Evolutionary conservation across 1,140 invertebrate species (phyloP), one percentile per base, ranked within the genome.

Genomic region (Drosophila littoralis): DNA sequence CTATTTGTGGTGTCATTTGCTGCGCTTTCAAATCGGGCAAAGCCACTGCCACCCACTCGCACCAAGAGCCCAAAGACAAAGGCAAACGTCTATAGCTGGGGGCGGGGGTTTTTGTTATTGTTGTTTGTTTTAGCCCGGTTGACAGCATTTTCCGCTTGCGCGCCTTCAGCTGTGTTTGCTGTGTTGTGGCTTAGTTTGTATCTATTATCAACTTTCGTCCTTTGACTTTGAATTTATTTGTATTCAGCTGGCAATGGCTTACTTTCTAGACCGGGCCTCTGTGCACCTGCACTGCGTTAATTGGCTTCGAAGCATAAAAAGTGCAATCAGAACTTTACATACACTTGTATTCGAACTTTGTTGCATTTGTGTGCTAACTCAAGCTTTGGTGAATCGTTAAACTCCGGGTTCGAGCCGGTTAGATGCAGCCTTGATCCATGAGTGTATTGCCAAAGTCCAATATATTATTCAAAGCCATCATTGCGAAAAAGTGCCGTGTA

Each of bases 221-320:
- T 82, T 48, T 82, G 80, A 83, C 80, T 82, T 82, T 82, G 79
- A 82, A 82, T 82, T 75, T 75, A 72, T 82, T 82, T 63, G 57
- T 70, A 75, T 70, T 74, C 61, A 65, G 59, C 78, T 54, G 79
- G 60, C 75, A 77, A 59, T 78, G 79, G 68, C 79, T 74, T 73
- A 63, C 33, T 36, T 50, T 54, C 52, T 28, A 28, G 22, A 28
- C 22, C 4, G 22, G 22, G 22, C 22, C 22, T 28, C 22, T 28
- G 4, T 28, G 22, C 40, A 33, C 22, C 3, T 46, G 10, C n/a
- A 15, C 28, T n/a, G 7, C 42, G n/a, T 3, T 38, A 38, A 22
- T 40, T 55, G 35, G 17, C 52, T 40, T 12, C 28, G 13, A 33
- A 32, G 28, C 48, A 33, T 8, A 8, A 15, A 52, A 52, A 52